Conservation (phyloP, 2,113 vertebrate genomes). For the Tauraco erythrolophus region DNA sequence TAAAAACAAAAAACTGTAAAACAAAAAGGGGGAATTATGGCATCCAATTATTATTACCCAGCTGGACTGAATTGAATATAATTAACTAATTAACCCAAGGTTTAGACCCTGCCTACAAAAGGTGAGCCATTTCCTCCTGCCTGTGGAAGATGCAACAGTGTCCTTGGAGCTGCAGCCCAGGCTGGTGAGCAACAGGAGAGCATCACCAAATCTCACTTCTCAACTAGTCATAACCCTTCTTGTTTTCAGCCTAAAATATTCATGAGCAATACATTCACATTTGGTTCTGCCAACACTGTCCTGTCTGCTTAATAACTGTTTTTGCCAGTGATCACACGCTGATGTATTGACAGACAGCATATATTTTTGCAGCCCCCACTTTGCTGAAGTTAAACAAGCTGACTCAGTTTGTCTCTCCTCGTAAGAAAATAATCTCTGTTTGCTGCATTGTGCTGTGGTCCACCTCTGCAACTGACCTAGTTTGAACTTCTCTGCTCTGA, state of each 20-base stretch:
- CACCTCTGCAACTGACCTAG: neutral
- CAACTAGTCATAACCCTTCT: neutral
- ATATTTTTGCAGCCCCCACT: neutral
- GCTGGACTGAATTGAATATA: no score
- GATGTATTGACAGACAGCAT: conserved; percentile 22
- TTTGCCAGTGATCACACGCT: neutral
- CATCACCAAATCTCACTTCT: neutral
- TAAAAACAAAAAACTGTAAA: no score
- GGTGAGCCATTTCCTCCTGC: no score
- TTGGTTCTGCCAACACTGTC: neutral
- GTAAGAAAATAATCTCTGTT: neutral
- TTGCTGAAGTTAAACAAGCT: conserved; percentile 5
- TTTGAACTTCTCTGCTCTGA: neutral
- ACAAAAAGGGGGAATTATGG: no score
- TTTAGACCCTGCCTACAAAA: no score
- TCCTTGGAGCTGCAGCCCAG: no score
- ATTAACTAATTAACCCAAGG: no score
- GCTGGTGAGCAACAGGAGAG: no score
- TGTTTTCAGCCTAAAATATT: conserved; percentile 6
- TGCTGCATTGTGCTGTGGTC: neutral
- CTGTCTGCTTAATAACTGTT: neutral
- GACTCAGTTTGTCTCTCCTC: conserved; percentile 1
- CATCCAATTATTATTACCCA: no score
- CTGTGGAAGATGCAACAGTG: no score
- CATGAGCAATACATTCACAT: neutral